A percentile compares a stretch with the other conserved stretches of the same genome.
phyloP scores from a whole-genome alignment of 2,888 invertebrate species.

The Parasteatoda lunata region DNA sequence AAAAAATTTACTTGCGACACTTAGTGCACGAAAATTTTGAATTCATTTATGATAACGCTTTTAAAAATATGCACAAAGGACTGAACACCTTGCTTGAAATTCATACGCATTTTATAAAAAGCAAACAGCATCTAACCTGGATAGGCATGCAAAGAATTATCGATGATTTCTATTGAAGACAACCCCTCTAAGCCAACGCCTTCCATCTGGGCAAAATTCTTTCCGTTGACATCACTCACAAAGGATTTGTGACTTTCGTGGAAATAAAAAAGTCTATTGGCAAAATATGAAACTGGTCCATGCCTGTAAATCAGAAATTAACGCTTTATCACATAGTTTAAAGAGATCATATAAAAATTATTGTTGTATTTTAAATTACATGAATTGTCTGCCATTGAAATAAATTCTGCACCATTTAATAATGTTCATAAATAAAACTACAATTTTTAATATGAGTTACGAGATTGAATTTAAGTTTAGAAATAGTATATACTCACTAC shows the following conservation, averaged over 20 bases:
- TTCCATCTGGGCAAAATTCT: conserved; percentile 80
- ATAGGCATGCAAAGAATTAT: conserved; percentile 80
- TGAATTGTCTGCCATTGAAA: too few species aligned
- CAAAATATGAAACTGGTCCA: conserved; percentile 85
- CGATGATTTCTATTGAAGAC: conserved; percentile 83
- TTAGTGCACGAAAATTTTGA: too few species aligned
- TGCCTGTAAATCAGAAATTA: conserved; percentile 61
- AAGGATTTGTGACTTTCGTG: conserved; percentile 83
- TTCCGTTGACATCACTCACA: conserved; percentile 84
- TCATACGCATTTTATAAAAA: too few species aligned
- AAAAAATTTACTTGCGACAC: too few species aligned
- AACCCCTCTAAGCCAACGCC: conserved; percentile 77
- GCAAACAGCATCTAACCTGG: conserved; percentile 76
- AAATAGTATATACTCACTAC: too few species aligned
- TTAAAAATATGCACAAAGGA: background rate
- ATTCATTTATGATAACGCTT: background rate
- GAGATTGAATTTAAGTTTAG: too few species aligned
- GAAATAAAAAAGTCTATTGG: conserved; percentile 88
- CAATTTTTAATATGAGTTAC: too few species aligned
- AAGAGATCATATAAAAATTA: too few species aligned
- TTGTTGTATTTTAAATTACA: too few species aligned
- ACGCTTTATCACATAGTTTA: too few species aligned
- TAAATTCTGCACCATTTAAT: too few species aligned
- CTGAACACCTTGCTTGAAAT: background rate
- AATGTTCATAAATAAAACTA: too few species aligned